Percentiles rank a stretch among this genome's conserved stretches.
Conservation (phyloP, 2,113 vertebrate genomes). For the Silurus asotus region DNA sequence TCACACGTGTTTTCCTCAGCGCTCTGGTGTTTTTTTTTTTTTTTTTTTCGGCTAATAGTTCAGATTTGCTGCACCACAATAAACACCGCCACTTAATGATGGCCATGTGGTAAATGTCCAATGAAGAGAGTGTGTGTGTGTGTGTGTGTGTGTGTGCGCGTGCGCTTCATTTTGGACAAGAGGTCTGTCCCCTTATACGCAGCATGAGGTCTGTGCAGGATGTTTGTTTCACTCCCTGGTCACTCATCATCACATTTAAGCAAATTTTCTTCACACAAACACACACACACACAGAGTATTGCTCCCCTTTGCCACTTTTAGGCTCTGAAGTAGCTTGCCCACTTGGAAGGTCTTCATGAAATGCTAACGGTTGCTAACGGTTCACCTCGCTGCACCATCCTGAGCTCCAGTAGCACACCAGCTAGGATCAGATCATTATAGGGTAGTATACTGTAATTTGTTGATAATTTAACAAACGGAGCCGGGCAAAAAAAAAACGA, state of each 20-base stretch:
- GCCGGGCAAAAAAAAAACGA: too few relatives aligned
- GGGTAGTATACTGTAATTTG: too few relatives aligned
- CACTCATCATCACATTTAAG: background rate
- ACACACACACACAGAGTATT: background rate
- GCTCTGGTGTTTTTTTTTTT: background rate
- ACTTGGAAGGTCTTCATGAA: constrained; percentile 49
- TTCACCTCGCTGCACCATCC: constrained; percentile 50
- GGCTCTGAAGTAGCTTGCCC: constrained; percentile 38
- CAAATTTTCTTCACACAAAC: background rate
- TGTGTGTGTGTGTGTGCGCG: background rate
- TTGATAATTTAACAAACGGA: too few relatives aligned
- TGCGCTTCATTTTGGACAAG: constrained; percentile 9
- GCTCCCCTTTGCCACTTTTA: constrained; percentile 4
- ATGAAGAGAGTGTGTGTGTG: background rate
- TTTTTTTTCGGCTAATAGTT: background rate
- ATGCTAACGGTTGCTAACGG: constrained; percentile 68
- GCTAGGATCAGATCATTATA: constrained; percentile 2
- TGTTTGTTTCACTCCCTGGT: constrained; percentile 17
- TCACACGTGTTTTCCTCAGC: background rate
- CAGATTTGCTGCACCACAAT: constrained; percentile 1
- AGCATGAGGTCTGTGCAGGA: constrained; percentile 13
- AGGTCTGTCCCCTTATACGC: background rate
- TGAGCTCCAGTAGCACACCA: constrained; percentile 59
- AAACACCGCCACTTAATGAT: constrained; percentile 21
- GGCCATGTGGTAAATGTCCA: constrained; percentile 29